Evolutionary conservation across 2,113 vertebrate species (phyloP).

Genomic region (Struthio camelus): DNA sequence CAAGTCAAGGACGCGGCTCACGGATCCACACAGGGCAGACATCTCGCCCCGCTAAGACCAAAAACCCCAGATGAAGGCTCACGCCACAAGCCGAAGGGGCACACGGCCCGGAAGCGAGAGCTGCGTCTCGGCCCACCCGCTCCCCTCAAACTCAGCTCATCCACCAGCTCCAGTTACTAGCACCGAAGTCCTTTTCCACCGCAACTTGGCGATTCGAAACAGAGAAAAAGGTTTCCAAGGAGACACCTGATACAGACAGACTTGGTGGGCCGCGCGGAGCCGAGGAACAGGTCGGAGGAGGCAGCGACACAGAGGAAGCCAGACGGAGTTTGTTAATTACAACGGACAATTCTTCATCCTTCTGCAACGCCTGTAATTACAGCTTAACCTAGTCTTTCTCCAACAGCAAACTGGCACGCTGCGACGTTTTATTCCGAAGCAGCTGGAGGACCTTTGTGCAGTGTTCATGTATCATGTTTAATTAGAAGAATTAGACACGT

Average conservation of each 20-base stretch:
- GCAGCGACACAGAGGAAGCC: accelerated
- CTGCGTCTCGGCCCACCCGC: accelerated
- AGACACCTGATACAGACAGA: background rate
- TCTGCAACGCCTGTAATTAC: background rate
- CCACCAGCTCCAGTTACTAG: accelerated
- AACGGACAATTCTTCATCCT: background rate
- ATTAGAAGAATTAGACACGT: conserved; percentile 57
- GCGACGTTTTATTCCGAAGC: background rate
- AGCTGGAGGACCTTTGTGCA: conserved; percentile 39
- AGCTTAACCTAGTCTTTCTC: conserved; percentile 14
- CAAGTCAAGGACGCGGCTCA: accelerated
- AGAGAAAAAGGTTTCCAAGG: background rate
- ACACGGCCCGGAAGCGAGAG: accelerated
- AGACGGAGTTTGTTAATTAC: conserved; percentile 27
- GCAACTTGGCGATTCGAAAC: accelerated
- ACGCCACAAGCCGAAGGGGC: too few species aligned
- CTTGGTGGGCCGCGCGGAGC: background rate
- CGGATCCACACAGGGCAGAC: accelerated
- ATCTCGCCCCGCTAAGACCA: accelerated
- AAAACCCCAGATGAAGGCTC: accelerated
- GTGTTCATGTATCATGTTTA: conserved; percentile 19
- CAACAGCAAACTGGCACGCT: background rate
- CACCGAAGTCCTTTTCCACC: accelerated
- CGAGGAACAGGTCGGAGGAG: background rate
- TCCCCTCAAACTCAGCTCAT: accelerated